Base-by-base conservation (phyloP, 1,140 invertebrate species). In the Orius insidiosus region DNA sequence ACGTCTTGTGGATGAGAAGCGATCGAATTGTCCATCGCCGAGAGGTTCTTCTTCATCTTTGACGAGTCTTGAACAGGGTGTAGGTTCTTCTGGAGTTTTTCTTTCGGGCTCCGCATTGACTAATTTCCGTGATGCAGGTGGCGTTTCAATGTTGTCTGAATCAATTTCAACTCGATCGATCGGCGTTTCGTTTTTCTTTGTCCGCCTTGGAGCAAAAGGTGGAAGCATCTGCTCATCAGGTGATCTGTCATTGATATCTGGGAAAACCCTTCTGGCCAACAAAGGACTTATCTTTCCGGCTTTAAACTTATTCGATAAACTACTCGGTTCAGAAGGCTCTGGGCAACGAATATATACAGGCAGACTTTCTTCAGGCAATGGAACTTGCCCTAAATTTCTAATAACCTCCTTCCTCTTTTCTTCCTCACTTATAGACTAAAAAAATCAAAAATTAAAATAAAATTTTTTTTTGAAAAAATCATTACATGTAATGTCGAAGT, bases 141-240 rank as follows among this genome's bases (percentile, higher is more conserved):
- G 85, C 4, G 85, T 88, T 67, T 89, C 85, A 11, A 88, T 84
- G 53, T 90, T 90, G 52, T 90, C 85, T 2, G 83, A 83, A 59
- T 90, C 85, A 8, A 88, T 85, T 58, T 88, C 84, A 16, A 82
- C 76, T 56, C 78, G 80, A 54, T 84, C 80, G 52, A 73, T 59
- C 54, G 62, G 55, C 58, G 74, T 60, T 13, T 62, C 53, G 32
- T 46, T 35, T 49, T 56, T 55, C 3, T 55, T 56, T 15, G 48
- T 43, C 38, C 54, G 62, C 56, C 53, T 51, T 54, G 50, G 59
- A 24, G 58, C 56, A 38, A 61, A 61, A 4, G 63, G 63, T 15
- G 61, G 61, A 14, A 60, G 37, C 31, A 52, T 39, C 32, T 59
- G 51, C 32, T 58, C 55, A 16, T 58, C 55, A 4, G 50, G 38